Evolutionary conservation across 2,888 invertebrate genomes (phyloP), one percentile per base, ranked within the genome.

Genomic region (Thelaira solivaga): DNA sequence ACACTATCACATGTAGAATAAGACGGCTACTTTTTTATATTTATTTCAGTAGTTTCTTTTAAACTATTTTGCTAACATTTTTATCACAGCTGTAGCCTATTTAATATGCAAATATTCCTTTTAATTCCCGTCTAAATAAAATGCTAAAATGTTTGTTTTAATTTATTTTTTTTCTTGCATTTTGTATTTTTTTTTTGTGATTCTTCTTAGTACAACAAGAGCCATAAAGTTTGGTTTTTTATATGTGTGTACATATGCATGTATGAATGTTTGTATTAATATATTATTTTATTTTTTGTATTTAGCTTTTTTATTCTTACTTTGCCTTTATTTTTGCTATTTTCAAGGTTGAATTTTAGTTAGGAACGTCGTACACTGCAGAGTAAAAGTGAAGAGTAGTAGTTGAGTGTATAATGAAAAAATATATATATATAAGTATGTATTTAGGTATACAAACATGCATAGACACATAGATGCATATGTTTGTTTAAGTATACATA

Each of bases 281-380:
- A 20, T 39, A 41, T 53, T 53, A 22, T 76, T 71, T 79, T 75
- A 59, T 55, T 51, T 34, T 18, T 20, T 57, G 68, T 69, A 68
- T 76, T 83, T 83, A 81, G 82, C 83, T 85, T 86, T n/a, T n/a
- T n/a, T 84, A 84, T 83, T 86, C 43, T 41, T 62, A 47, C 36
- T 76, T 68, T 64, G 62, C 34, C 34, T 72, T 80, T 74, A 74
- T 79, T 76, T 85, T 84, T 82, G 83, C 85, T 86, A 86, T 85
- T 86, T 84, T 86, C 85, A 86, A 86, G 84, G 84, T 84, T 84
- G 82, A 75, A 83, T 81, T 83, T 85, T 83, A 83, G 84, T 85
- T 84, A 53, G 61, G 43, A 45, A 34, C 36, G n/a, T 29, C 4
- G 49, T 31, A 57, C 4, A 20, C 22, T 62, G 26, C 22, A 67